Conservation (phyloP, 2,797 vertebrate species). For the Ispidina picta region DNA sequence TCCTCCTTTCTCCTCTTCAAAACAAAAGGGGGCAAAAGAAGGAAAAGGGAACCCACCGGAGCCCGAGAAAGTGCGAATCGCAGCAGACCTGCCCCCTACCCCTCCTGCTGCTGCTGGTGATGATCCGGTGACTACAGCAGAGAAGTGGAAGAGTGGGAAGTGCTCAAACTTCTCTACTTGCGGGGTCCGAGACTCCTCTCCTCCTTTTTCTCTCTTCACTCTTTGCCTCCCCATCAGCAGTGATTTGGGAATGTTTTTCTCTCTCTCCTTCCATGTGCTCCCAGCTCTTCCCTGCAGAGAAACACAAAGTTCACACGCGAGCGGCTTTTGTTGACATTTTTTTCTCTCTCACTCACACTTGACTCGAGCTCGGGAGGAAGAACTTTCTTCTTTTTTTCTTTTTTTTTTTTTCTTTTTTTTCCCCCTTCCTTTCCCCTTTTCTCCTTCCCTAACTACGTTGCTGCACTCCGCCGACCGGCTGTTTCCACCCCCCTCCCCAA, state of each 20-base stretch:
- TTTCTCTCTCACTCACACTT: conserved; percentile 30
- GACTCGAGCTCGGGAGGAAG: background rate
- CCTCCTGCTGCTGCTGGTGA: background rate
- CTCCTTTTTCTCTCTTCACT: conserved; percentile 3
- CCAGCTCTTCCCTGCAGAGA: conserved; percentile 34
- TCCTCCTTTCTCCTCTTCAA: conserved; percentile 13
- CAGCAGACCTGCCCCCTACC: conserved; percentile 26
- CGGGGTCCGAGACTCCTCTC: conserved; percentile 28
- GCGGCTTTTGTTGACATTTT: conserved; percentile 55
- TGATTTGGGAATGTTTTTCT: background rate
- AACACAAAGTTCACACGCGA: conserved; percentile 67
- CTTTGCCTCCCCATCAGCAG: background rate
- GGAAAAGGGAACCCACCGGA: background rate
- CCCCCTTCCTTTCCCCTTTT: background rate
- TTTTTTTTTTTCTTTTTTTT: too few species aligned
- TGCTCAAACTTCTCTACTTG: conserved; percentile 60
- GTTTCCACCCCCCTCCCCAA: background rate
- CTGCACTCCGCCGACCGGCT: background rate
- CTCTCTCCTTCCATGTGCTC: conserved; percentile 35
- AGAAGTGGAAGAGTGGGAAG: conserved; percentile 55
- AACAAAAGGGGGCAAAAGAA: conserved; percentile 39
- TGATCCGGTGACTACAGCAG: conserved; percentile 24
- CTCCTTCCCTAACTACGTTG: background rate
- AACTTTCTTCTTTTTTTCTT: background rate
- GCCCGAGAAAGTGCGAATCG: conserved; percentile 6